A percentile compares a stretch with the other conserved stretches of the same genome.
Conservation (phyloP, 2,797 vertebrate genomes). For the Luscinia luscinia region DNA sequence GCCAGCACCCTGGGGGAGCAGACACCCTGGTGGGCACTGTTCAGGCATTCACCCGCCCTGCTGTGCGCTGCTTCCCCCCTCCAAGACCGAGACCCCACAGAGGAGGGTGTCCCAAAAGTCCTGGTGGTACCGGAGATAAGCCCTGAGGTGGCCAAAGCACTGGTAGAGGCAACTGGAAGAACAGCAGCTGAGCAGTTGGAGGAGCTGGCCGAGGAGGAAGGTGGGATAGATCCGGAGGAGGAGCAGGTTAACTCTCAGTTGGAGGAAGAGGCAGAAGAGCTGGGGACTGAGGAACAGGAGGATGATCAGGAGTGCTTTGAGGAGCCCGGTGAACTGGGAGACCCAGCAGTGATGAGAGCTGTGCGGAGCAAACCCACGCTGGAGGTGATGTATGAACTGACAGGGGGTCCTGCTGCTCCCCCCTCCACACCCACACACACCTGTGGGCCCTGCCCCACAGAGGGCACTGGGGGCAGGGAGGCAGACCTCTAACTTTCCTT, state of each 20-base stretch:
- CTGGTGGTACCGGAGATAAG: not conserved
- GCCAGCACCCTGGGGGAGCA: not conserved
- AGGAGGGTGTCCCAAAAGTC: not conserved
- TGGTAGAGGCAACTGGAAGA: not conserved
- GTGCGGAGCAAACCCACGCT: slow-evolving; percentile 81
- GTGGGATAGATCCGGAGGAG: not conserved
- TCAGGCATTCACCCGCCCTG: not conserved
- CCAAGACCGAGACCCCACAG: slow-evolving; percentile 36
- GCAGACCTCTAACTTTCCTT: not conserved
- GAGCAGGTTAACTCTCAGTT: not conserved
- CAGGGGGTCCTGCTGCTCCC: not conserved
- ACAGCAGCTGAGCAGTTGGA: not conserved
- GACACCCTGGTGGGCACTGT: not conserved
- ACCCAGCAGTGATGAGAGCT: slow-evolving; percentile 88
- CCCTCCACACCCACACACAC: not conserved
- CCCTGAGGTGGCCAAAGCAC: not conserved
- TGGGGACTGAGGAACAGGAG: not conserved
- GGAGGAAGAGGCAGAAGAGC: slow-evolving; percentile 33
- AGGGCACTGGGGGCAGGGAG: not conserved
- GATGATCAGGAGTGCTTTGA: not conserved
- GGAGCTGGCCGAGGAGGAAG: not conserved
- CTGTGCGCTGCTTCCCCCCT: not conserved
- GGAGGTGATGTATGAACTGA: slow-evolving; percentile 76
- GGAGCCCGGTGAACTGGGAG: slow-evolving; percentile 61
- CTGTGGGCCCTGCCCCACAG: not conserved